A percentile compares a stretch with the other conserved stretches of the same genome.
phyloP scores from a whole-genome alignment of 1,140 invertebrate genomes.

The Drosophila seguyi region DNA sequence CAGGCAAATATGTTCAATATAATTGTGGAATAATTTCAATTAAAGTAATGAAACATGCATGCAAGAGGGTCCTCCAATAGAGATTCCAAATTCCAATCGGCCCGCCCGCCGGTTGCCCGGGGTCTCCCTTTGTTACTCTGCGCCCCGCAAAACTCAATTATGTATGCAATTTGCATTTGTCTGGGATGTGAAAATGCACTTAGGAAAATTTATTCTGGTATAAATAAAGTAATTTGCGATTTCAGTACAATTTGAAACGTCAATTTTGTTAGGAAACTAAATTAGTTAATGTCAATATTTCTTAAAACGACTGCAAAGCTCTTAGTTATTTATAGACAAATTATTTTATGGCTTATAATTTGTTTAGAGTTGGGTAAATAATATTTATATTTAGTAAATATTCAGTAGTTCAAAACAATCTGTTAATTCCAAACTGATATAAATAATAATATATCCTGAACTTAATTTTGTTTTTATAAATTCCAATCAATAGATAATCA shows the following conservation, averaged over 20 bases:
- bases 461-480: too few species aligned
- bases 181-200: slow-evolving; percentile 15
- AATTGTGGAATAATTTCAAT: slow-evolving; percentile 76
- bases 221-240: not conserved
- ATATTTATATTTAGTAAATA: too few species aligned
- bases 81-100: slow-evolving; percentile 13
- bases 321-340: too few species aligned
- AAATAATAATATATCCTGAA: too few species aligned
- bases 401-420: too few species aligned
- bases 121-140: slow-evolving; percentile 1
- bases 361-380: too few species aligned
- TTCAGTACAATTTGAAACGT: not conserved
- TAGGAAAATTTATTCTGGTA: not conserved
- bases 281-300: too few species aligned
- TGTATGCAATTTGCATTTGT: slow-evolving; percentile 60
- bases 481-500: too few species aligned
- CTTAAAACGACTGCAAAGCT: too few species aligned
- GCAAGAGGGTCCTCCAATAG: slow-evolving; percentile 10
- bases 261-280: too few species aligned
- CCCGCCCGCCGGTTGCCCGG: not conserved
- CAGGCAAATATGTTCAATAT: slow-evolving; percentile 49
- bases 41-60: slow-evolving; percentile 73
- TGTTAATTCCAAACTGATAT: too few species aligned
- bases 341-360: too few species aligned
- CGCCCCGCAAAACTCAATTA: slow-evolving; percentile 65